These are phyloP conservation scores for Coremacera marginata DNA, from an alignment of 2,888 invertebrate genomes.

Conservation along the genomic window DNA sequence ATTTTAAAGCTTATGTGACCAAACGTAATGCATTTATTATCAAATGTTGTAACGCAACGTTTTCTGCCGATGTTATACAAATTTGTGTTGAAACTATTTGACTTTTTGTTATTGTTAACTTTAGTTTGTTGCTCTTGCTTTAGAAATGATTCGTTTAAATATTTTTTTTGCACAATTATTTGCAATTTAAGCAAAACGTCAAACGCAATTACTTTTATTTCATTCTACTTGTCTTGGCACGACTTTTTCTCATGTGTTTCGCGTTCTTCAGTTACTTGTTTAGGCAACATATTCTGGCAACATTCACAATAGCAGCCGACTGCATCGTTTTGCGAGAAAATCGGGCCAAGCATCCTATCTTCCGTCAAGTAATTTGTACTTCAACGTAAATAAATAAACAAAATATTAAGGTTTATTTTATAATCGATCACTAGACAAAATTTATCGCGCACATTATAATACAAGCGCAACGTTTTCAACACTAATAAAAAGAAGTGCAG, in stretches of 20 bases:
- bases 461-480: not conserved
- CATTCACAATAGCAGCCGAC: slow-evolving; percentile 3
- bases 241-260: not conserved
- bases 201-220: slow-evolving; percentile 3
- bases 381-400: no score
- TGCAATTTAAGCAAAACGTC: slow-evolving; percentile 19
- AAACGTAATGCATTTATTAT: not conserved
- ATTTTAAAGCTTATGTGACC: not conserved
- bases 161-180: not conserved
- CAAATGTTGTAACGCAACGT: no score
- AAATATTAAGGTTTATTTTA: not conserved
- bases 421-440: not conserved
- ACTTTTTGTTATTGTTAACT: not conserved
- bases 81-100: not conserved
- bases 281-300: not conserved
- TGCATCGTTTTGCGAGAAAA: not conserved
- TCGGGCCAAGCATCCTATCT: not conserved
- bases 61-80: not conserved
- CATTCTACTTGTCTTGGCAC: not conserved
- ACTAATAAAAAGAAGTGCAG: slow-evolving; percentile 13
- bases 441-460: not conserved
- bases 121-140: not conserved
- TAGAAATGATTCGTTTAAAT: not conserved
- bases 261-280: not conserved
- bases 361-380: no score